Evolutionary conservation across 2,888 invertebrate species (phyloP).

Genomic region (Amaurobius ferox): DNA sequence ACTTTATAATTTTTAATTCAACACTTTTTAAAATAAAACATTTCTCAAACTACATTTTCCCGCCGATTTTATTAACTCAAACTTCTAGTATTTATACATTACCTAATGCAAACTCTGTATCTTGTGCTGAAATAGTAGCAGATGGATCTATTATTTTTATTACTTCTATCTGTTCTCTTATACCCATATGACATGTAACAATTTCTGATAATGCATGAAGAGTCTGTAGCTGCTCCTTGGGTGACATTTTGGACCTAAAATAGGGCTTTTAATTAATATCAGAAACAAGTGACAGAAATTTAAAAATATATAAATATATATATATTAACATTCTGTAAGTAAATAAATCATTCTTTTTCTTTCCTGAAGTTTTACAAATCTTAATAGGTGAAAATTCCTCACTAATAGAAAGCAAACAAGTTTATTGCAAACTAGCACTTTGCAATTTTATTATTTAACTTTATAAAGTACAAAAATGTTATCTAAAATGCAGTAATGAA

Average conservation of each 20-base stretch:
- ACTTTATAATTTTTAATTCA: too few species aligned
- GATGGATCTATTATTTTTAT: constrained; percentile 76
- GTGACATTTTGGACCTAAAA: constrained; percentile 75
- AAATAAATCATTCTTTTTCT: background rate
- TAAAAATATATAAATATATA: background rate
- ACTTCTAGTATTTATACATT: too few species aligned
- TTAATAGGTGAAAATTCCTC: background rate
- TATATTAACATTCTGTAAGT: too few species aligned
- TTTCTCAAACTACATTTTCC: too few species aligned
- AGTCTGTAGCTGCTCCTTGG: constrained; percentile 75
- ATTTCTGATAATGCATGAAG: constrained; percentile 76
- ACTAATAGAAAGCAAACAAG: background rate
- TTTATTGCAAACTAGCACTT: too few species aligned
- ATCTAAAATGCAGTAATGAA: too few species aligned
- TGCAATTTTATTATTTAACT: too few species aligned
- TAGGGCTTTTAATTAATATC: constrained; percentile 10
- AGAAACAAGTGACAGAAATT: background rate
- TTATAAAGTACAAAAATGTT: too few species aligned
- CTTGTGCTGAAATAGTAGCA: constrained; percentile 75
- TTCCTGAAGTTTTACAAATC: background rate
- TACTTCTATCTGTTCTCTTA: constrained; percentile 77
- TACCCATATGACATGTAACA: constrained; percentile 76
- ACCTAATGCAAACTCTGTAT: constrained; percentile 77
- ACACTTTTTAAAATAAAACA: too few species aligned
- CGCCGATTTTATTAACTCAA: too few species aligned